These are phyloP conservation scores for Florisuga fusca DNA, from an alignment of 2,797 vertebrate genomes.

Conservation along the genomic window DNA sequence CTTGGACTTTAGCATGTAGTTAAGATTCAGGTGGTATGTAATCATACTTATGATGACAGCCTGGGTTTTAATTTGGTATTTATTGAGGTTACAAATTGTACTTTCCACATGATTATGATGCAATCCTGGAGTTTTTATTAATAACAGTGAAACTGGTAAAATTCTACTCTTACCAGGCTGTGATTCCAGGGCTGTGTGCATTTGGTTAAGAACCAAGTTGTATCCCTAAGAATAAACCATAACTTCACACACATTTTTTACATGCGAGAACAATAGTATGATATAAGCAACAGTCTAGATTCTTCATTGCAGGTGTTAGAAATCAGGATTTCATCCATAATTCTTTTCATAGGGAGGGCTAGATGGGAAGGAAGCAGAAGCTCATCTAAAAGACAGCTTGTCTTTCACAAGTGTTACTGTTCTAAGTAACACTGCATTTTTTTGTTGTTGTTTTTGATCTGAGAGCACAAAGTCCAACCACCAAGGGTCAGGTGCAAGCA, in stretches of 20 bases:
- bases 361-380: background rate
- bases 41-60: background rate
- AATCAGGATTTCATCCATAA: background rate
- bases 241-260: background rate
- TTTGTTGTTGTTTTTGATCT: no score
- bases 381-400: background rate
- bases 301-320: background rate
- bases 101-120: background rate
- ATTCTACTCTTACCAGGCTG: background rate
- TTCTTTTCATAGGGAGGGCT: background rate
- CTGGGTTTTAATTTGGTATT: background rate
- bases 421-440: no score
- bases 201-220: background rate
- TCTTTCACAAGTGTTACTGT: background rate
- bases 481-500: no score
- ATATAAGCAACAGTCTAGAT: background rate
- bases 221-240: background rate
- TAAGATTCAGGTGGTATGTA: background rate
- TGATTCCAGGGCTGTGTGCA: background rate
- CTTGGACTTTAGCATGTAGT: background rate
- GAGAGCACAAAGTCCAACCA: no score
- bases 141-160: background rate
- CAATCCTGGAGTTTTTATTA: background rate
- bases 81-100: background rate
- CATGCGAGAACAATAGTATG: background rate